Conservation (phyloP, 2,888 invertebrate genomes). For the Mimas tiliae region DNA sequence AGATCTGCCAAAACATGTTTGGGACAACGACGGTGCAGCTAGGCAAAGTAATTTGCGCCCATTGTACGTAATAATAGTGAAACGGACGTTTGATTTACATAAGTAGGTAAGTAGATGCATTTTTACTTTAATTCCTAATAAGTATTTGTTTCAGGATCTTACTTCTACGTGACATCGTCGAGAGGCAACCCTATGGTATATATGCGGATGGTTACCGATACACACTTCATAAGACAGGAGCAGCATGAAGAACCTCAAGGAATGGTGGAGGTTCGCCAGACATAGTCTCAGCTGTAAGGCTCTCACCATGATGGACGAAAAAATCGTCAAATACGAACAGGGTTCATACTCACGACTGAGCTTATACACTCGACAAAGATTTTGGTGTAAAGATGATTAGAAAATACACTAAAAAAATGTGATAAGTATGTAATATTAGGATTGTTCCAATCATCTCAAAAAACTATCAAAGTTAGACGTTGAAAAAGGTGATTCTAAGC, state of each 20-base stretch:
- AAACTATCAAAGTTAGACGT: no score
- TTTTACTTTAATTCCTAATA: no score
- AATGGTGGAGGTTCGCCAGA: conserved; percentile 7
- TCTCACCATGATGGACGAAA: conserved; percentile 1
- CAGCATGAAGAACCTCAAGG: neutral
- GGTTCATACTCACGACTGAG: neutral
- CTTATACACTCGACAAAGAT: neutral
- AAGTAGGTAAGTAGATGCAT: no score
- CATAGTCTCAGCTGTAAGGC: conserved; percentile 13
- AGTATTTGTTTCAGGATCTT: conserved; percentile 2
- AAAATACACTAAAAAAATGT: no score
- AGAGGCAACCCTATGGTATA: conserved; percentile 13
- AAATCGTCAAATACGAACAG: conserved; percentile 4
- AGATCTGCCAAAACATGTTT: no score
- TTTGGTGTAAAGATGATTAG: neutral
- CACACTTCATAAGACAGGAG: neutral
- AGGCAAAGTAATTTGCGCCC: no score
- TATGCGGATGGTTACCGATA: conserved; percentile 9
- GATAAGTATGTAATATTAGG: no score
- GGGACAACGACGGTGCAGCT: no score
- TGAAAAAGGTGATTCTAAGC: no score
- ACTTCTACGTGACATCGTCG: neutral
- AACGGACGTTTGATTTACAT: no score
- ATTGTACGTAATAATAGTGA: no score
- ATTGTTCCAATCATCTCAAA: no score